Evolutionary conservation across 1,140 invertebrate genomes (phyloP).

Genomic region (Drosophila trapezifrons): DNA sequence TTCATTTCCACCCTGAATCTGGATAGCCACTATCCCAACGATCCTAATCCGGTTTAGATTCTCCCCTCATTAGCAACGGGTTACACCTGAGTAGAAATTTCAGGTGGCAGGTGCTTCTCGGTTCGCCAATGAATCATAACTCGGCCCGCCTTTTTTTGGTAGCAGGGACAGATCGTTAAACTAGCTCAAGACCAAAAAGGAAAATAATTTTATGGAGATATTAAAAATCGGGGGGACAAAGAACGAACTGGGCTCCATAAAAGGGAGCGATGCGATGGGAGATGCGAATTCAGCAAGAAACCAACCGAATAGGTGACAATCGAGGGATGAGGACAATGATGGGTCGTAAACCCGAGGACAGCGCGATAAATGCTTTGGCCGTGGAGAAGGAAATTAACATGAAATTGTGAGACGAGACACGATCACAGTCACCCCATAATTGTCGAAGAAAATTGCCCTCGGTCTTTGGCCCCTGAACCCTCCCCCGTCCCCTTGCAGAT

Average conservation of each 20-base stretch:
- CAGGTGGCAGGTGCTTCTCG: slow-evolving; percentile 58
- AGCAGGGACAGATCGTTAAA: slow-evolving; percentile 59
- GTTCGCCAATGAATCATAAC: slow-evolving; percentile 60
- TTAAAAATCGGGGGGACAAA: slow-evolving; percentile 48
- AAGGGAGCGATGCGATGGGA: slow-evolving; percentile 23
- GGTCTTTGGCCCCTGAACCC: slow-evolving; percentile 23
- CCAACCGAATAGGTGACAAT: slow-evolving; percentile 64
- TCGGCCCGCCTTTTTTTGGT: slow-evolving; percentile 40
- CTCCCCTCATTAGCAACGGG: slow-evolving; percentile 37
- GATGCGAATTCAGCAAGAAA: slow-evolving; percentile 30
- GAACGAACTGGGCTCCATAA: slow-evolving; percentile 33
- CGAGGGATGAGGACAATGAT: slow-evolving; percentile 50
- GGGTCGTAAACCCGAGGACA: slow-evolving; percentile 70
- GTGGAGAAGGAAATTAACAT: slow-evolving; percentile 69
- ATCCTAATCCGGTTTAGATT: slow-evolving; percentile 19
- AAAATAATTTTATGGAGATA: slow-evolving; percentile 70
- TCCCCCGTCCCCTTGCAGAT: neutral
- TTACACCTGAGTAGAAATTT: slow-evolving; percentile 40
- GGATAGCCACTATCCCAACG: neutral
- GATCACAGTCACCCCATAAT: slow-evolving; percentile 50
- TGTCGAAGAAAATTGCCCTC: slow-evolving; percentile 38
- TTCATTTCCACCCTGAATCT: slow-evolving; percentile 7
- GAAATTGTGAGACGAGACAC: slow-evolving; percentile 59
- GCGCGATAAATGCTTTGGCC: slow-evolving; percentile 62
- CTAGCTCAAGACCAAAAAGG: slow-evolving; percentile 34